Evolutionary conservation across 2,888 invertebrate genomes (phyloP).

Genomic region (Drosophila picticornis): DNA sequence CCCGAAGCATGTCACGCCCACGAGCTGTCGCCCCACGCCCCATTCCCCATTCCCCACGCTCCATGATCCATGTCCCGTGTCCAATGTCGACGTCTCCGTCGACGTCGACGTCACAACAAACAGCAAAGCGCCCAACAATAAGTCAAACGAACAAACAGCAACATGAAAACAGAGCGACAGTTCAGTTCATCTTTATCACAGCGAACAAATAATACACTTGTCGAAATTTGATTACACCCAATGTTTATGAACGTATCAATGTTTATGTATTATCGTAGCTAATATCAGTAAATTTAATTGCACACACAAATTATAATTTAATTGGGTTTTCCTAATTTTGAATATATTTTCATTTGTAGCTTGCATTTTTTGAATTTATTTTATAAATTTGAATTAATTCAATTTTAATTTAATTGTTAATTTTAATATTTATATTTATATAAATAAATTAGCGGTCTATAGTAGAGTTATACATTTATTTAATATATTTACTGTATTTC

Average conservation of each 20-base stretch:
- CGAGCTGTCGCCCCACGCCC: conserved; percentile 37
- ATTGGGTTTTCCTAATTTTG: neutral
- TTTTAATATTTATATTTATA: neutral
- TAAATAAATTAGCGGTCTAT: neutral
- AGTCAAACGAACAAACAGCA: conserved; percentile 74
- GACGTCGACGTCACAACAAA: conserved; percentile 61
- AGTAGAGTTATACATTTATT: neutral
- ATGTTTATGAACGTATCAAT: neutral
- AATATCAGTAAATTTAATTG: neutral
- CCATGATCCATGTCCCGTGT: conserved; percentile 19
- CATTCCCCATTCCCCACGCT: conserved; percentile 5
- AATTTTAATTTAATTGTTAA: neutral
- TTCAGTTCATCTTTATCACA: conserved; percentile 4
- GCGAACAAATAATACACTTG: conserved; percentile 45
- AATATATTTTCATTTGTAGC: neutral
- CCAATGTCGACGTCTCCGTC: conserved; percentile 12
- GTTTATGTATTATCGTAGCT: neutral
- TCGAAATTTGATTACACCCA: neutral
- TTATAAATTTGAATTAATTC: neutral
- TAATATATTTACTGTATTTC: neutral
- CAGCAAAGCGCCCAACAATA: conserved; percentile 71
- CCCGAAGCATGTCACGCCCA: conserved; percentile 70
- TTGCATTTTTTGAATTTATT: neutral
- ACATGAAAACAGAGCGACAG: conserved; percentile 46
- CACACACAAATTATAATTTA: neutral